phyloP scores from a whole-genome alignment of 2,113 vertebrate species.

The Lophura nycthemera region DNA sequence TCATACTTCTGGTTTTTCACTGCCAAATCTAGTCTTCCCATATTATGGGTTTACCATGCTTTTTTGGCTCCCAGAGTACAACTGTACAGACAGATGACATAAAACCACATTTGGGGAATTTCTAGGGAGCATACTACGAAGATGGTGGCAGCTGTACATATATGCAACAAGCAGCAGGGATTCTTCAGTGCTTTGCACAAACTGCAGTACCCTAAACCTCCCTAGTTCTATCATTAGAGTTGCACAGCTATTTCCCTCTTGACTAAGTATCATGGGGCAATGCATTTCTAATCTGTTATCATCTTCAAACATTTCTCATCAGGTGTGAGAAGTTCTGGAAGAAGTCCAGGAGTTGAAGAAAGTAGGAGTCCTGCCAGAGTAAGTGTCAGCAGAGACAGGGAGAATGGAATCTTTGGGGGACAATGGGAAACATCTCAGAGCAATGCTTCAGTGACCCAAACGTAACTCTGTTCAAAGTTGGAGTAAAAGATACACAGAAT shows the following conservation, averaged over 20 bases:
- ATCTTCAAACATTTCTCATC: background rate
- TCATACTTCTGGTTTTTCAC: background rate
- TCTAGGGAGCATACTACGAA: background rate
- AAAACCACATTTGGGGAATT: background rate
- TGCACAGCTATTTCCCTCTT: background rate
- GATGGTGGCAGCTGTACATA: background rate
- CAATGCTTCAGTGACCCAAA: background rate
- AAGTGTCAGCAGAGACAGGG: background rate
- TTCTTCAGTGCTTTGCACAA: background rate
- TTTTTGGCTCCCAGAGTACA: background rate
- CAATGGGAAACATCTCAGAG: background rate
- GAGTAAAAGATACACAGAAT: background rate
- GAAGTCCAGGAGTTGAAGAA: background rate
- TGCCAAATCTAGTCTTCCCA: background rate
- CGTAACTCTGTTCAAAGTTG: too few relatives aligned
- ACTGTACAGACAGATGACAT: background rate
- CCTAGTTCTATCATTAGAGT: background rate
- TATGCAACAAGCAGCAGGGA: background rate
- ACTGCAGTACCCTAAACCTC: rapidly evolving
- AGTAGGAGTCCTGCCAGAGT: background rate
- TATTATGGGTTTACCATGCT: background rate
- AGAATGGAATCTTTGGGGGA: rapidly evolving
- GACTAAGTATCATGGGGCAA: background rate
- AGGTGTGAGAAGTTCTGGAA: background rate
- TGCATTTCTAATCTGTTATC: background rate